Evolutionary conservation across 2,888 invertebrate species (phyloP), one percentile per base, ranked within the genome.

Genomic region (Pyrrhosoma nymphula): DNA sequence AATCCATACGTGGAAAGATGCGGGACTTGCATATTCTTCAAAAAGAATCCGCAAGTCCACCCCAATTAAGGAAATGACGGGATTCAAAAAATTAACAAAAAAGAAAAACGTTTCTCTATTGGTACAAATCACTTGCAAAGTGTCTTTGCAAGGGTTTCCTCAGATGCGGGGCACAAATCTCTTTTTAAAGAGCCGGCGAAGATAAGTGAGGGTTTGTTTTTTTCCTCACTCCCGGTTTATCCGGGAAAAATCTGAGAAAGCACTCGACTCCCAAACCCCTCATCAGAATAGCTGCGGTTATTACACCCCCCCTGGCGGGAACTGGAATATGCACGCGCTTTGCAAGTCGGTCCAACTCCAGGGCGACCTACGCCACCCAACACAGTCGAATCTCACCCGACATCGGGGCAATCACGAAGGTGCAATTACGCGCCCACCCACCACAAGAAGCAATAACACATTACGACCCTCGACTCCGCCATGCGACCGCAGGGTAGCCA

Each of bases 331-430:
- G 60, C 60, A 35, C 91, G 35, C 91, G 91, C 23, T 47, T 47
- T 47, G 47, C 47, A 63, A 55, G 26, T 60, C 60, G 60, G 30
- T 16, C 88, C 47, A 16, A 20, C 56, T 56, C 63, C 26, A n/a
- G 63, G 60, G 60, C 39, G 35, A 60, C 60, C 60, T 23, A 60
- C 91, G 47, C 47, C 47, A 47, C 47, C 47, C 47, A 8, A 47
- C 47, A 4, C 47, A 47, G 39, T 91, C 91, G 69, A 69, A 39
- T 91, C 63, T 56, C 63, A 4, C 47, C 47, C 69, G 69, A 26
- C 69, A 69, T 69, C 69, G 26, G 14, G 91, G 91, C 60, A 63
- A 60, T 91, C 91, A 91, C 91, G 91, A 91, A 63, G 91, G 60
- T 63, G 91, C 91, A 91, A 91, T 91, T 91, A 91, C 91, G 56